Conservation (phyloP, 2,113 vertebrate species). For the Psammodynastes pulverulentus region DNA sequence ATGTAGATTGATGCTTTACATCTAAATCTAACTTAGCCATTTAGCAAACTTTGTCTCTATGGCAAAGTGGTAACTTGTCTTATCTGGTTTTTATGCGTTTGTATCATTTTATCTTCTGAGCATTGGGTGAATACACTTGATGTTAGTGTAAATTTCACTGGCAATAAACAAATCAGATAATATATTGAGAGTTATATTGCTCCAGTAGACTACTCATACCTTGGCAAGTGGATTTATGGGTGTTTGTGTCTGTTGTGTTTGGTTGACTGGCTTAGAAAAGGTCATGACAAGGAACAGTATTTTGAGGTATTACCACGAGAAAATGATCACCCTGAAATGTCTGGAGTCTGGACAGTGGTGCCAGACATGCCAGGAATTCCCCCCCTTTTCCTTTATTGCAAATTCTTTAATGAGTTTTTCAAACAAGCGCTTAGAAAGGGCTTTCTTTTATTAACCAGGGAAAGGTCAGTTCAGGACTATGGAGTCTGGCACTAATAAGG, state of each 20-base stretch:
- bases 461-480: slow-evolving; percentile 70
- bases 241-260: not conserved
- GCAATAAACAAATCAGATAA: slow-evolving; percentile 44
- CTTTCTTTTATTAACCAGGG: slow-evolving; percentile 64
- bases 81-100: slow-evolving; percentile 46
- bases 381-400: slow-evolving; percentile 39
- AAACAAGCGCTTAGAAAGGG: slow-evolving; percentile 55
- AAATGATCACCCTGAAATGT: slow-evolving; percentile 32
- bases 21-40: slow-evolving; percentile 14
- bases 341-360: not conserved
- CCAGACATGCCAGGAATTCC: slow-evolving; percentile 10
- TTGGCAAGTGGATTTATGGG: not conserved
- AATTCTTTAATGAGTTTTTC: slow-evolving; percentile 62
- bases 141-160: slow-evolving; percentile 17
- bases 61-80: slow-evolving; percentile 44
- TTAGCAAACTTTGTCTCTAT: slow-evolving; percentile 35
- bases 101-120: slow-evolving; percentile 38
- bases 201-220: slow-evolving; percentile 22
- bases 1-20: not conserved
- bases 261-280: slow-evolving; percentile 54
- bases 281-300: slow-evolving; percentile 5
- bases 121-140: slow-evolving; percentile 47
- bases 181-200: slow-evolving; percentile 56
- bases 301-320: slow-evolving; percentile 18
- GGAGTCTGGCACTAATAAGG: slow-evolving; percentile 70